Conservation (phyloP, 2,888 invertebrate genomes). For the Orthosia gracilis region DNA sequence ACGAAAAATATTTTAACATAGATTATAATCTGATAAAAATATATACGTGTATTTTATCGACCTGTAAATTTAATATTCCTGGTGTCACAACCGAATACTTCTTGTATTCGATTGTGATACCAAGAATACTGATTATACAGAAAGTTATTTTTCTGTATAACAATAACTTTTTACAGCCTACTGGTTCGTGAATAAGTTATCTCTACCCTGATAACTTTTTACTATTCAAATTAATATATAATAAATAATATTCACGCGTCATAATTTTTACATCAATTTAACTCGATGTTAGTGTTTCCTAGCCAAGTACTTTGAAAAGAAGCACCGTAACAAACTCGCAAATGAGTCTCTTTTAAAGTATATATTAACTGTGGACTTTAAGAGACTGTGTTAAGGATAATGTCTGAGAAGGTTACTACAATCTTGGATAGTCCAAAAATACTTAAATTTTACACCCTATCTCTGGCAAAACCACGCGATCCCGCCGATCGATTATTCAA, state of each 20-base stretch:
- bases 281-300: not conserved
- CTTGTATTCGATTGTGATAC: no score
- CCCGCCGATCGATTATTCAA: constrained; percentile 65
- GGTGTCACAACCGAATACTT: no score
- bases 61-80: no score
- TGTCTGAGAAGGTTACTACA: not conserved
- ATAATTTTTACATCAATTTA: not conserved
- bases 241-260: not conserved
- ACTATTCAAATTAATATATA: not conserved
- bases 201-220: constrained; percentile 5
- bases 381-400: no score
- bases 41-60: no score
- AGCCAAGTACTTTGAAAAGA: not conserved
- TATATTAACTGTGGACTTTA: no score
- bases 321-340: not conserved
- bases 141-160: no score
- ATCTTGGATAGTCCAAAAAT: constrained; percentile 30
- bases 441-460: constrained; percentile 50
- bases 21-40: no score
- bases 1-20: no score
- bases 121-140: no score
- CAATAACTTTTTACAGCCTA: not conserved
- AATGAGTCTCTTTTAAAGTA: not conserved
- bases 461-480: constrained; percentile 31
- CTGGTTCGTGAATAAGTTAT: not conserved